Conservation (phyloP, 2,888 invertebrate genomes). For the Spodoptera exigua region DNA sequence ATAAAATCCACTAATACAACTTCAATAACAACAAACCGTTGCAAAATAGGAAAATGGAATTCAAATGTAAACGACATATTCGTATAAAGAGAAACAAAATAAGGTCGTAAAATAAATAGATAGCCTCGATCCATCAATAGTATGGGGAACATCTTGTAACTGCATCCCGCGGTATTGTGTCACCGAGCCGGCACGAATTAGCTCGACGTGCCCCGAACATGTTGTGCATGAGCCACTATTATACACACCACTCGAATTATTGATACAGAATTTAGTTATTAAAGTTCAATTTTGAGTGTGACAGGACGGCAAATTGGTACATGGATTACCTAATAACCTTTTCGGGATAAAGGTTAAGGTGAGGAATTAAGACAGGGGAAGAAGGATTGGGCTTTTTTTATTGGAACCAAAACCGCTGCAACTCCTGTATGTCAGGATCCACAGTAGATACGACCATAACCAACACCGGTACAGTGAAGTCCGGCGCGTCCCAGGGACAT, state of each 20-base stretch:
- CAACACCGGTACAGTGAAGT: too few relatives aligned
- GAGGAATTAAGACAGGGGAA: too few relatives aligned
- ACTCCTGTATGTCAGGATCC: too few relatives aligned
- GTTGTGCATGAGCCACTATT: conserved; percentile 43
- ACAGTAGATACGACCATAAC: too few relatives aligned
- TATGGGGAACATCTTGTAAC: conserved; percentile 45
- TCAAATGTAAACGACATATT: conserved; percentile 24
- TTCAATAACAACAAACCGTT: background rate
- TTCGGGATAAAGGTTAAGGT: too few relatives aligned
- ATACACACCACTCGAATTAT: conserved; percentile 22
- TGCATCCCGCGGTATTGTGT: conserved; percentile 61
- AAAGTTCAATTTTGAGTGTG: conserved; percentile 3
- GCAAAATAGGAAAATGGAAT: conserved; percentile 16
- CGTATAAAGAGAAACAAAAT: conserved; percentile 25
- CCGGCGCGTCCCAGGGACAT: too few relatives aligned
- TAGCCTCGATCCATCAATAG: conserved; percentile 39
- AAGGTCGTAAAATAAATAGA: conserved; percentile 35
- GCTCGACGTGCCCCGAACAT: conserved; percentile 54
- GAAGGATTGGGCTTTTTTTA: too few relatives aligned
- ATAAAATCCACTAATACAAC: too few relatives aligned
- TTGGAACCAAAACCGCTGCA: too few relatives aligned
- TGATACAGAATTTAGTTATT: conserved; percentile 18
- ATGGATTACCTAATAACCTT: too few relatives aligned
- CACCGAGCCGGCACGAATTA: conserved; percentile 56
- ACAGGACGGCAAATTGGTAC: too few relatives aligned